phyloP scores from a whole-genome alignment of 2,797 vertebrate genomes.

The Pygocentrus nattereri region DNA sequence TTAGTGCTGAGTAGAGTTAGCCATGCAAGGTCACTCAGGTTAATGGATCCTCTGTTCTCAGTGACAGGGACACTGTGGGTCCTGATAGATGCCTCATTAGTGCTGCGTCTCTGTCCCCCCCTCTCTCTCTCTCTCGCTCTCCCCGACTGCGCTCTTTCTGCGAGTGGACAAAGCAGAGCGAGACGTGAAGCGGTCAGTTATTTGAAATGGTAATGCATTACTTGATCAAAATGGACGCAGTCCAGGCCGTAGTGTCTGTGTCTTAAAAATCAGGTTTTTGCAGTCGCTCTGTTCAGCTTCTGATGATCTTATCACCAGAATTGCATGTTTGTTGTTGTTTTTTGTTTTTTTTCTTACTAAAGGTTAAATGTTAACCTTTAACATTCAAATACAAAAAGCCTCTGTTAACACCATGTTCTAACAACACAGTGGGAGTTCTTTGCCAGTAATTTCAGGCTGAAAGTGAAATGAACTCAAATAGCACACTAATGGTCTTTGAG shows the following conservation, averaged over 20 bases:
- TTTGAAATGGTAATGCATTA: slow-evolving; percentile 16
- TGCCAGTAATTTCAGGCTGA: neutral
- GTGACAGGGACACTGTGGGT: slow-evolving; percentile 42
- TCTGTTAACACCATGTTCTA: slow-evolving; percentile 4
- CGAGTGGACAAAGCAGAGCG: slow-evolving; percentile 6
- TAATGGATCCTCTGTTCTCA: slow-evolving; percentile 56
- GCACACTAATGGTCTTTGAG: neutral
- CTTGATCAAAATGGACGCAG: slow-evolving; percentile 4
- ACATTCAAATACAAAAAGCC: slow-evolving; percentile 4
- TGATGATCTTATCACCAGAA: neutral
- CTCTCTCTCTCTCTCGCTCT: neutral
- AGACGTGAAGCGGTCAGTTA: slow-evolving; percentile 6
- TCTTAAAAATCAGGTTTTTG: neutral
- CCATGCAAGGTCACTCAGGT: slow-evolving; percentile 50
- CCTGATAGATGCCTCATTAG: slow-evolving; percentile 58
- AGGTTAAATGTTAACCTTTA: slow-evolving; percentile 16
- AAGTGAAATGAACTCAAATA: neutral
- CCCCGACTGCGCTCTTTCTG: slow-evolving; percentile 11
- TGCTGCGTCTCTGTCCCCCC: neutral
- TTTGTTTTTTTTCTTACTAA: neutral
- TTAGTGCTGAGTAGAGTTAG: slow-evolving; percentile 34
- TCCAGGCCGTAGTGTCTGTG: neutral
- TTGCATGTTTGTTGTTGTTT: neutral
- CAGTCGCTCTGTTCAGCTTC: neutral
- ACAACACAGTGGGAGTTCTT: neutral